These are phyloP conservation scores for Oxycera nigricornis DNA, from an alignment of 2,888 invertebrate genomes.

Conservation along the genomic window DNA sequence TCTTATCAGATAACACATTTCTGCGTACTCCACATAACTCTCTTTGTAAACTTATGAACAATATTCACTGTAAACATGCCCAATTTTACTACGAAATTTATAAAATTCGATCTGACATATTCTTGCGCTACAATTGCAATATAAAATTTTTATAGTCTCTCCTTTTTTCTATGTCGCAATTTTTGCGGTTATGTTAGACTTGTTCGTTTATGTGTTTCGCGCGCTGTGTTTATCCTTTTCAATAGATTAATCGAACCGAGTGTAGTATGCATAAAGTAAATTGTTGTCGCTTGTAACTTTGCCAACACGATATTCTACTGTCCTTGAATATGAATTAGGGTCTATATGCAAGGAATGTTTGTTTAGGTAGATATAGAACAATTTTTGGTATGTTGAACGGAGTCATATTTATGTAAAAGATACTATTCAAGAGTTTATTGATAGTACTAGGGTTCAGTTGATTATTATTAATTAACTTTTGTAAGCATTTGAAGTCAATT, in stretches of 20 bases:
- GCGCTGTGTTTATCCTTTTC: background rate
- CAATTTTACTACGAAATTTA: background rate
- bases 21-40: too few relatives aligned
- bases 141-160: slow-evolving; percentile 8
- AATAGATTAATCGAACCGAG: background rate
- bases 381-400: too few relatives aligned
- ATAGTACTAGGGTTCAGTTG: too few relatives aligned
- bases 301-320: slow-evolving; percentile 5
- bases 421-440: too few relatives aligned
- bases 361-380: too few relatives aligned
- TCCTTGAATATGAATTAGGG: slow-evolving; percentile 29
- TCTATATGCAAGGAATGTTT: background rate
- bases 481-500: too few relatives aligned
- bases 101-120: background rate
- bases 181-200: background rate
- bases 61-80: background rate
- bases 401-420: too few relatives aligned
- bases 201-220: background rate
- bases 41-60: background rate
- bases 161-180: background rate
- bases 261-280: background rate
- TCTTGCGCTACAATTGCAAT: background rate
- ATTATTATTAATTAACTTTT: too few relatives aligned
- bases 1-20: too few relatives aligned
- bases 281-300: slow-evolving; percentile 5